Evolutionary conservation across 2,113 vertebrate species (phyloP).

Genomic region (Halichoerus grypus): DNA sequence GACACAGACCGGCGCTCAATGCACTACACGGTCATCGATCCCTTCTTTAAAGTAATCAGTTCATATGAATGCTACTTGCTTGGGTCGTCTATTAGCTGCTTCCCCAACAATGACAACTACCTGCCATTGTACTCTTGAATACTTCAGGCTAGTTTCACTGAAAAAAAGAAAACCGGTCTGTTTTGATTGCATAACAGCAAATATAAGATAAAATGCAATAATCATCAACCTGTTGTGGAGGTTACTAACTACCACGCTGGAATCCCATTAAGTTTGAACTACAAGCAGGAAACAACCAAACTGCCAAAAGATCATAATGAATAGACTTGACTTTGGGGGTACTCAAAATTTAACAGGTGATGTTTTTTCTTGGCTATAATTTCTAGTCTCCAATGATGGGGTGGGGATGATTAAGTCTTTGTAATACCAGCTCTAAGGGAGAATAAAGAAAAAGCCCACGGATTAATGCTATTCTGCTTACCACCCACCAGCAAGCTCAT

Average conservation of each 20-base stretch:
- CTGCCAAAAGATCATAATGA: conserved; percentile 37
- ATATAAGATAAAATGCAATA: not conserved
- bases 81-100: not conserved
- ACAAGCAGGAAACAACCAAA: conserved; percentile 22
- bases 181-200: not conserved
- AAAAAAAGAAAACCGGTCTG: not conserved
- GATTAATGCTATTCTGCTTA: not conserved
- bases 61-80: not conserved
- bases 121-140: not conserved
- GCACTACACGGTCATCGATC: accelerated
- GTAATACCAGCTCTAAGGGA: not conserved
- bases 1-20: not conserved
- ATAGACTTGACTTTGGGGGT: conserved; percentile 16
- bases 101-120: not conserved
- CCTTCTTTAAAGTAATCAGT: not conserved
- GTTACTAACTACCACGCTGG: not conserved
- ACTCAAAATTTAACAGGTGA: not conserved
- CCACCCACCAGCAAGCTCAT: not conserved
- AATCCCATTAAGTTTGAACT: not conserved
- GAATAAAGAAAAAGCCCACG: not conserved
- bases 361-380: not conserved
- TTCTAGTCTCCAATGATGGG: not conserved
- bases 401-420: not conserved
- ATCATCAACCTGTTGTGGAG: not conserved
- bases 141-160: not conserved